Percentiles rank a stretch among this genome's conserved stretches.
phyloP scores from a whole-genome alignment of 2,113 vertebrate genomes.

The Peucedramus taeniatus region DNA sequence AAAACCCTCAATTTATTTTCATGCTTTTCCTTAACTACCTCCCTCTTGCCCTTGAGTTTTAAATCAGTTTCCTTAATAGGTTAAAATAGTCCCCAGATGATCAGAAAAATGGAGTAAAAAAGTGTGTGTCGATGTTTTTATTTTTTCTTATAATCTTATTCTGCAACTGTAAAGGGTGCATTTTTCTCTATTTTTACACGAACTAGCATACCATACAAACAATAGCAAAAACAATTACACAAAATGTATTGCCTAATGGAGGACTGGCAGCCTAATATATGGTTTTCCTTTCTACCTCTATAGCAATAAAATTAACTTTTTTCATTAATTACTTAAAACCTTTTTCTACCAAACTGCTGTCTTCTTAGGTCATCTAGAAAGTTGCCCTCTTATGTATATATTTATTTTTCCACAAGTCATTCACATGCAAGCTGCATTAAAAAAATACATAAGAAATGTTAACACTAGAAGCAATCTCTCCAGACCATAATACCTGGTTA shows the following conservation, averaged over 20 bases:
- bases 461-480: background rate
- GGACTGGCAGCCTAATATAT: background rate
- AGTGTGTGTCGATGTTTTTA: background rate
- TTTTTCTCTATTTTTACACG: background rate
- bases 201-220: background rate
- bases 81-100: background rate
- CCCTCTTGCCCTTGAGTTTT: background rate
- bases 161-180: rapidly evolving
- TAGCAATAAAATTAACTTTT: background rate
- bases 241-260: background rate
- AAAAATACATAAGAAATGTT: background rate
- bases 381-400: background rate
- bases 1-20: background rate
- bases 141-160: background rate
- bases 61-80: background rate
- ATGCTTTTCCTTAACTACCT: background rate
- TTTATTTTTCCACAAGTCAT: background rate
- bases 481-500: background rate
- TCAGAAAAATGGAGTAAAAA: background rate
- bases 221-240: background rate
- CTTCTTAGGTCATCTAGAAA: background rate
- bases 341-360: background rate
- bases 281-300: background rate
- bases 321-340: background rate
- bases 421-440: background rate